Base-by-base conservation (phyloP, 2,888 invertebrate species). In the Lasioglossum marginatum region DNA sequence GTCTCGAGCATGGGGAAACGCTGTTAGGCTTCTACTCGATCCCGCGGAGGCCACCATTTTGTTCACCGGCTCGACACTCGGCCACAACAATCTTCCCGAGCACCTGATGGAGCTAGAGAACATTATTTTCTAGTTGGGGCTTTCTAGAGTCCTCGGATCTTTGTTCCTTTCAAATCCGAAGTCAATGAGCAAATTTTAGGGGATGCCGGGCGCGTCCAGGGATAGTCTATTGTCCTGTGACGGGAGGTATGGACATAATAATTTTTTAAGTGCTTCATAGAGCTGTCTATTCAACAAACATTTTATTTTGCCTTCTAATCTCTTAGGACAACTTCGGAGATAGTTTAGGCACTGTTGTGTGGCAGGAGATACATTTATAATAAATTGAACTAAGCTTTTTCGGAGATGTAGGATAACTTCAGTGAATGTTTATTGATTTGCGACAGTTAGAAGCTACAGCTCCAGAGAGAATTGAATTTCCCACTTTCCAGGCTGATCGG, bases 1-100 rank as follows among this genome's bases (percentile, higher is more conserved):
- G 68, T 81, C 78, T 85, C 34, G 66, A 40, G 68, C 68, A 23
- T 19, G 37, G 37, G 68, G 66, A 66, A 19, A 10, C 34, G 68
- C 68, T 37, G 68, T 68, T 68, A 23, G 12, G 68, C 37, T 68
- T 37, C 23, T 74, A 40, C 34, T 16, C 63, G 63, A 14, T 31
- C 27, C 63, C 14, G 31, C n/a, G 16, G 63, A 16, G 27, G 27
- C 63, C 63, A 16, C 63, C 63, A 63, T 63, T 63, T 63, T 63
- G 63, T 63, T 31, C 63, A 16, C 23, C 8, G 52, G n/a, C 52
- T n/a, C 52, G 52, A 52, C 52, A n/a, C 63, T 63, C 16, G 63
- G 63, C 31, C 31, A 66, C 66, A 66, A 34, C 66, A 66, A 66
- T 66, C 1, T 66, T 34, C 23, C 19, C 34, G 19, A 31, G 66